Base-by-base conservation (phyloP, 2,888 invertebrate genomes). In the Rhorus exstirpatorius region DNA sequence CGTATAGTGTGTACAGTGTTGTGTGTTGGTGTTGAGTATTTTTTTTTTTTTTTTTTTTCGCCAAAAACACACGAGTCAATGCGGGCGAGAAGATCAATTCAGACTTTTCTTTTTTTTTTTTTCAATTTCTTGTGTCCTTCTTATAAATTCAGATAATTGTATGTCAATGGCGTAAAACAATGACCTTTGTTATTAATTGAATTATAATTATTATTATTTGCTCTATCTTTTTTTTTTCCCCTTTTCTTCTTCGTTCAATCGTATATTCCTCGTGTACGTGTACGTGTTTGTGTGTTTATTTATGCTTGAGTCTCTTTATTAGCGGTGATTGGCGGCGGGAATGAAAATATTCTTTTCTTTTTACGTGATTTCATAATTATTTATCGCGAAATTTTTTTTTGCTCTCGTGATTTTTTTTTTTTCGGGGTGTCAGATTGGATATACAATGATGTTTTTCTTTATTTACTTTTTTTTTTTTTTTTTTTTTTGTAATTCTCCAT, bases 221-320 rank as follows among this genome's bases (percentile, higher is more conserved):
- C n/a, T n/a, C n/a, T n/a, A n/a, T n/a, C n/a, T n/a, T n/a, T n/a
- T n/a, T n/a, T 41, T 51, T 74, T 24, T 41, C 1, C 10, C 58
- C 19, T 26, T 31, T 60, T 21, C 19, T 44, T 51, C 26, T 67
- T 31, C 19, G 17, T 58, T 65, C 24, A 46, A 46, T 26, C n/a
- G n/a, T 63, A 10, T 70, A 14, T 26, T 31, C 3, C 24, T 49
- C 46, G 14, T 65, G 14, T 24, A 24, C 26, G 55, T 55, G 67
- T 44, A 51, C 79, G 63, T 80, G 38, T 76, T 51, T 79, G 76
- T 53, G 75, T 81, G 75, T 82, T 68, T 84, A 58, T 79, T 38
- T 82, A 38, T 61, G 38, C 72, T 74, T 14, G 44, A 75, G 44
- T 75, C 53, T 75, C 41, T 60, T n/a, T n/a, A n/a, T 63, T 46